A percentile compares a stretch with the other conserved stretches of the same genome.
Conservation (phyloP, 2,888 invertebrate genomes). For the Acleris laterana region DNA sequence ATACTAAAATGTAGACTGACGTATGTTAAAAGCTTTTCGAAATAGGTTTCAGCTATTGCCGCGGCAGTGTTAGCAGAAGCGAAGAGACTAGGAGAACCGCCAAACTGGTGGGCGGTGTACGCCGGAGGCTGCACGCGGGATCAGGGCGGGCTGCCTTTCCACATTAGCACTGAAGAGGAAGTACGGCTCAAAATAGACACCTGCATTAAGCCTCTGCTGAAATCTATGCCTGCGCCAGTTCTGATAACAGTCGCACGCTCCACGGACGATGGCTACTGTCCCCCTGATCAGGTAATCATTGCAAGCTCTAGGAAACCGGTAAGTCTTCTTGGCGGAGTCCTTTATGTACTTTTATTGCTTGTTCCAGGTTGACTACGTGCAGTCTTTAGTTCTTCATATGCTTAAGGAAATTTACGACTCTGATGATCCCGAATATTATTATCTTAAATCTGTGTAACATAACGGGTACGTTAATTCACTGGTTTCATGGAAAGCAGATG, state of each 20-base stretch:
- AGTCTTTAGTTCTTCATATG: conserved; percentile 86
- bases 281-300: conserved; percentile 85
- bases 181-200: conserved; percentile 85
- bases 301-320: background rate
- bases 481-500: too few species aligned
- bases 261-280: conserved; percentile 95
- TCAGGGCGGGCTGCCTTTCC: conserved; percentile 92
- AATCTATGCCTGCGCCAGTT: conserved; percentile 84
- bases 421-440: conserved; percentile 78
- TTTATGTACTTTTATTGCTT: conserved; percentile 14
- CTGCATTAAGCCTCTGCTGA: conserved; percentile 85
- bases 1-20: too few species aligned
- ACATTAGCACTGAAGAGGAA: conserved; percentile 89
- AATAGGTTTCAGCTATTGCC: conserved; percentile 77
- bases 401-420: conserved; percentile 80
- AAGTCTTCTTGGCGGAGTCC: too few species aligned
- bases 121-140: conserved; percentile 96
- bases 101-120: conserved; percentile 92
- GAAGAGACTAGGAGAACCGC: conserved; percentile 84
- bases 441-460: conserved; percentile 56
- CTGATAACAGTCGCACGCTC: conserved; percentile 93
- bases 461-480: too few species aligned
- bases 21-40: too few species aligned
- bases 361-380: conserved; percentile 90
- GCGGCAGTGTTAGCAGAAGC: conserved; percentile 73